Evolutionary conservation across 1,140 invertebrate species (phyloP).

Genomic region (Calosoma granatense): DNA sequence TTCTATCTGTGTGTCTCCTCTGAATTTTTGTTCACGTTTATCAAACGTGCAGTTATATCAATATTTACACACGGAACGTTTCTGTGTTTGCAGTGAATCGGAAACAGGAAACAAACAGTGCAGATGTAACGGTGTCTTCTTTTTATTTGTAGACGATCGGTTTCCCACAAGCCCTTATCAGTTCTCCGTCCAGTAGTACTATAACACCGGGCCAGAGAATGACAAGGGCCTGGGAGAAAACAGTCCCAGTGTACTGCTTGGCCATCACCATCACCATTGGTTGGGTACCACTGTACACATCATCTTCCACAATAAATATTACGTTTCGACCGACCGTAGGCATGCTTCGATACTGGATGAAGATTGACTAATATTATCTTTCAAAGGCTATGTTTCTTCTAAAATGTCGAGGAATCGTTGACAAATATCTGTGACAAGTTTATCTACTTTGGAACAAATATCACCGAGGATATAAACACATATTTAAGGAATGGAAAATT

Average conservation of each 20-base stretch:
- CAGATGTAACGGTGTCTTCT: background rate
- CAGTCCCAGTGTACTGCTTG: slow-evolving; percentile 16
- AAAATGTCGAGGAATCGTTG: slow-evolving; percentile 4
- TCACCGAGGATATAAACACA: no score
- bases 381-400: background rate
- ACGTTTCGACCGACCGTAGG: no score
- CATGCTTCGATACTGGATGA: background rate
- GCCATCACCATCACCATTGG: background rate
- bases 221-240: slow-evolving; percentile 50
- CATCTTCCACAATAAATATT: background rate
- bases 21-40: no score
- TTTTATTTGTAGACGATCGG: slow-evolving; percentile 21
- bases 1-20: no score
- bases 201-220: slow-evolving; percentile 60
- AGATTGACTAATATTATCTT: background rate
- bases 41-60: no score
- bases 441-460: no score
- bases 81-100: no score
- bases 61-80: no score
- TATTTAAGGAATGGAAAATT: no score
- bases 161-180: slow-evolving; percentile 60
- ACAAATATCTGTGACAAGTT: slow-evolving; percentile 4
- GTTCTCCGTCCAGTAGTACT: slow-evolving; percentile 62
- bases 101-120: no score
- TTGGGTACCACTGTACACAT: background rate